Conservation (phyloP, 2,113 vertebrate species). For the Chroicocephalus ridibundus region DNA sequence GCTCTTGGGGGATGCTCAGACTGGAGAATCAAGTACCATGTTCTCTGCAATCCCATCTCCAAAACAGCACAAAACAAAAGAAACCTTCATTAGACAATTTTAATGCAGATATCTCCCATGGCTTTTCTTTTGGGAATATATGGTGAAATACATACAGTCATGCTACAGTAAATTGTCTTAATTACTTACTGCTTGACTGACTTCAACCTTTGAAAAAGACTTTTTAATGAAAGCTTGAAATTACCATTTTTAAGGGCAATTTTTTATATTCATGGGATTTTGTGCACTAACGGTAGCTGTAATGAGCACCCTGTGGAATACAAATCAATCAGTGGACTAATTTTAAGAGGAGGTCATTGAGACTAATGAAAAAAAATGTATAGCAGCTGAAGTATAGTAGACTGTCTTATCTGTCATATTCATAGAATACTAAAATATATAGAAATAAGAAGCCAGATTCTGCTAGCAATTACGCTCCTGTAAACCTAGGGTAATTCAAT, state of each 20-base stretch:
- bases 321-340: slow-evolving; percentile 5
- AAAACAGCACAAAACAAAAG: background rate
- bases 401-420: background rate
- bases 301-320: slow-evolving; percentile 40
- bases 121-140: background rate
- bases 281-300: background rate
- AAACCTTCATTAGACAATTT: background rate
- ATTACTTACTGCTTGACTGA: slow-evolving; percentile 22
- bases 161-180: background rate
- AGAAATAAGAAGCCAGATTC: background rate
- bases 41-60: background rate
- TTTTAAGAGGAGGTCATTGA: slow-evolving; percentile 26
- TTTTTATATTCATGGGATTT: slow-evolving; percentile 20
- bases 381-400: background rate
- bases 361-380: background rate
- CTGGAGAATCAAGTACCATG: background rate
- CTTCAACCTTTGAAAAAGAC: slow-evolving; percentile 15
- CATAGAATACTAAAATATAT: background rate
- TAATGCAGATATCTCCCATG: background rate
- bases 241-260: slow-evolving; percentile 38
- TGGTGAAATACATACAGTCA: background rate
- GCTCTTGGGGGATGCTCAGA: background rate
- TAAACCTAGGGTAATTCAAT: background rate
- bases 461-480: background rate
- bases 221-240: slow-evolving; percentile 20